Base-by-base conservation (phyloP, 1,140 invertebrate species). In the Hestina assimilis region DNA sequence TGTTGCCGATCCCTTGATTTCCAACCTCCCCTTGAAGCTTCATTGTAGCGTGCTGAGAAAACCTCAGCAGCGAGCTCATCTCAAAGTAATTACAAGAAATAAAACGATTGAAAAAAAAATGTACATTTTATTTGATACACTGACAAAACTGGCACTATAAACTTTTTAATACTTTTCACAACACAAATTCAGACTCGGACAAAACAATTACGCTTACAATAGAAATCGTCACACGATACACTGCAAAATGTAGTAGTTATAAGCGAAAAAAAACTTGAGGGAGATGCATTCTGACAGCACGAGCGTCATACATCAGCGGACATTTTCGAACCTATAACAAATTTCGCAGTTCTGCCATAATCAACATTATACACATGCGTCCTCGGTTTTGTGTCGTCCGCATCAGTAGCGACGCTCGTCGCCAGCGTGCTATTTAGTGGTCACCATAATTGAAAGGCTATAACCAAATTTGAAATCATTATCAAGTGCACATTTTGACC, bases 281-380 rank as follows among this genome's bases (percentile, higher is more conserved):
- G 35, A 19, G 21, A 7, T 17, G 46, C 31, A 12, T 9, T 20
- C 17, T 33, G 20, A 17, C 17, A 43, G 54, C 60, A 48, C 41
- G 17, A 40, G n/a, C 69, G 65, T 46, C 55, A 66, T 59, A 68
- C 74, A 64, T 72, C 68, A 47, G 74, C 76, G 72, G 79, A 80
- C 78, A 81, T 86, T 86, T 84, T 87, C 81, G 60, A 76, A 83
- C 72, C 76, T 80, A 76, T 87, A 83, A 70, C 38, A 62, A 72
- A 72, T 77, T 83, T 75, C 70, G 61, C 65, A 73, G 66, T 75
- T 72, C 83, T 86, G 83, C 83, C 48, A 86, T 86, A 86, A 67
- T 83, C 59, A 86, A 83, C 63, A 83, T 78, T 78, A 79, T 72
- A 72, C 75, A 71, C 69, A 69, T 72, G 71, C 71, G 76, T 80